These are phyloP conservation scores for Hylaea fasciaria DNA, from an alignment of 2,888 invertebrate genomes.

Conservation along the genomic window DNA sequence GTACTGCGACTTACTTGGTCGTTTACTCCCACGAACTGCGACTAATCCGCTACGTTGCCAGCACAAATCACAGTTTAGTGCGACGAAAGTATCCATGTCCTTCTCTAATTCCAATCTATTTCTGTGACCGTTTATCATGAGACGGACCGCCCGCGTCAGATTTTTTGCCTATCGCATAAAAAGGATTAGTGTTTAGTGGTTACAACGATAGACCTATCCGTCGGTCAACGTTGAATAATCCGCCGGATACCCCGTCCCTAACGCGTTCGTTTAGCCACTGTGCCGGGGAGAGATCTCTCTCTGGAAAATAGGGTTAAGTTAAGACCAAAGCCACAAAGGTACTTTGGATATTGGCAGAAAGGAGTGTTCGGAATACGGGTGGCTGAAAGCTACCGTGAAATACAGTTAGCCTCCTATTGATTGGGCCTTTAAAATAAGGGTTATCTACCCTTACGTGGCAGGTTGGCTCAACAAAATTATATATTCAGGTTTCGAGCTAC, in stretches of 20 bases:
- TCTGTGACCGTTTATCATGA: too few species aligned
- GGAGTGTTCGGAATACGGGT: conserved; percentile 10
- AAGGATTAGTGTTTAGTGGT: too few species aligned
- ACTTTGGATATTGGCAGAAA: conserved; percentile 20
- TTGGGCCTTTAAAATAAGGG: conserved; percentile 19
- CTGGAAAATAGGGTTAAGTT: conserved; percentile 29
- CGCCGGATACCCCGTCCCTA: conserved; percentile 8
- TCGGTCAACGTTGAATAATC: not conserved
- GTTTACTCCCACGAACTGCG: too few species aligned
- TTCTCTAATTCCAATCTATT: too few species aligned
- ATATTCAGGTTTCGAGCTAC: too few species aligned
- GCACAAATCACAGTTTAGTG: too few species aligned
- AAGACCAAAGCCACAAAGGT: conserved; percentile 30
- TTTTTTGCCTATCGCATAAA: too few species aligned
- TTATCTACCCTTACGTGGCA: not conserved
- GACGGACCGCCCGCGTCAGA: too few species aligned
- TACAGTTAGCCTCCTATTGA: conserved; percentile 21
- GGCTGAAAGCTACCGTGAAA: conserved; percentile 17
- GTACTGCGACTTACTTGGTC: too few species aligned
- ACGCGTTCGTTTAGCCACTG: conserved; percentile 2
- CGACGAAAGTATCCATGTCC: too few species aligned
- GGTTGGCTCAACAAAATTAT: not conserved
- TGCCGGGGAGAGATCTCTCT: conserved; percentile 24
- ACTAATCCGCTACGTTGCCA: too few species aligned
- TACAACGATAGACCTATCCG: too few species aligned